Evolutionary conservation across 1,140 invertebrate genomes (phyloP), one percentile per base, ranked within the genome.

Genomic region (Danaus plexippus): DNA sequence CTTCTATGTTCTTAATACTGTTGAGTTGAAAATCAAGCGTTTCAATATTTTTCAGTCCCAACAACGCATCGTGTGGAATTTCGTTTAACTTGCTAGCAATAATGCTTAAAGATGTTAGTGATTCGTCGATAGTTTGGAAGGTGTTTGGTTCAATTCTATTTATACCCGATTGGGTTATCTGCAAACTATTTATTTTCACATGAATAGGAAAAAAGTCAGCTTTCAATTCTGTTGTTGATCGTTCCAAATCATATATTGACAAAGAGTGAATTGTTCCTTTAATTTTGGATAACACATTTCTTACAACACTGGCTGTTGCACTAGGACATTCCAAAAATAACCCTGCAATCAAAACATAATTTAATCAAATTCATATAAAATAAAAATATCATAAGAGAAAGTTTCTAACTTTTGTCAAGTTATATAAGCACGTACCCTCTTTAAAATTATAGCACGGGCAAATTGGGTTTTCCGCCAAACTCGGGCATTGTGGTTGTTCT

Each of bases 361-460:
- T 48, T n/a, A 9, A 18, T 54, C 9, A 13, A 47, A 18, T 51
- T 12, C 15, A 42, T 40, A 49, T n/a, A 50, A 32, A 11, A 45
- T 10, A 32, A 40, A 47, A 47, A 47, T 40, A 54, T 15, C 32
- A 12, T 15, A 44, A 45, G 18, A 32, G 22, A 7, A 32, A 32
- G 5, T 32, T 32, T 32, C 22, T 32, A 32, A 32, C 22, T 32
- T n/a, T 32, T 8, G 22, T 32, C 22, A 32, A 32, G 45, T 44
- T 43, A 18, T 43, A 15, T 13, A 47, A 11, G 43, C 18, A 44
- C 77, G 76, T 85, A 90, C 89, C 95, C 87, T 96, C 94, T 79
- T 96, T 94, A 77, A 96, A 95, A 85, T 94, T 94, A 88, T 96
- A 96, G 84, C 96, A 97, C 0, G 94, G 93, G 86, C 96, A 97